These are phyloP conservation scores for Poeciliopsis gracilis DNA, from an alignment of 2,797 vertebrate genomes.

Conservation along the genomic window DNA sequence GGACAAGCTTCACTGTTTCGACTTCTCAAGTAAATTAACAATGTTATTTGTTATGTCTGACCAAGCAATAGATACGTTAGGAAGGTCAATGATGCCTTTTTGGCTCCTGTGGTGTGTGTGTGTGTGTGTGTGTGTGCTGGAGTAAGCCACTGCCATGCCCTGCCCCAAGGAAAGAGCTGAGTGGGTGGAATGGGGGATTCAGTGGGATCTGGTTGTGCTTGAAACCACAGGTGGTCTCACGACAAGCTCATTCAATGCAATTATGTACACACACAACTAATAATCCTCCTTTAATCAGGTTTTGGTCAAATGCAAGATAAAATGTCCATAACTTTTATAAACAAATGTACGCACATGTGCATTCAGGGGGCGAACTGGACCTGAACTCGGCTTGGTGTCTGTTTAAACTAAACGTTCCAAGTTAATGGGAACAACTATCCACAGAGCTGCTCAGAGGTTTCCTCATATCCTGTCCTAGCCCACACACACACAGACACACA, in stretches of 20 bases:
- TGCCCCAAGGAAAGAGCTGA: conserved; percentile 42
- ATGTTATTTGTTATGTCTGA: conserved; percentile 55
- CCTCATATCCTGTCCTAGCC: conserved; percentile 74
- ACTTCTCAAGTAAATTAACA: conserved; percentile 63
- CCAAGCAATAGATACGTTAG: conserved; percentile 48
- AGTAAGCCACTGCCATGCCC: conserved; percentile 42
- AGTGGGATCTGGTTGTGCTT: conserved; percentile 46
- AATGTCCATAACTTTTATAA: conserved; percentile 23
- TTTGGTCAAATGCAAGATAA: conserved; percentile 21
- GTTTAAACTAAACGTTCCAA: conserved; percentile 78
- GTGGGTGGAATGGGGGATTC: conserved; percentile 36
- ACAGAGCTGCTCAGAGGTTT: conserved; percentile 71
- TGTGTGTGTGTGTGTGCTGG: conserved; percentile 34
- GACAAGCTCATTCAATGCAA: conserved; percentile 33
- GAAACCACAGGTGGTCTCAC: conserved; percentile 49
- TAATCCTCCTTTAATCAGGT: conserved; percentile 23
- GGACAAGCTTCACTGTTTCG: conserved; percentile 32
- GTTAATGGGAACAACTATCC: conserved; percentile 78
- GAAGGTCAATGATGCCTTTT: conserved; percentile 48
- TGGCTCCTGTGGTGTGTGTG: conserved; percentile 49
- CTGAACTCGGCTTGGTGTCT: conserved; percentile 71
- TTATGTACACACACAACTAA: conserved; percentile 15
- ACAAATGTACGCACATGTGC: conserved; percentile 29
- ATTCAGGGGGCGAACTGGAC: conserved; percentile 50
- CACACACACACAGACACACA: conserved; percentile 33